Percentiles rank a stretch among this genome's conserved stretches.
phyloP scores from a whole-genome alignment of 2,888 invertebrate species.

The Agrotis clavis region DNA sequence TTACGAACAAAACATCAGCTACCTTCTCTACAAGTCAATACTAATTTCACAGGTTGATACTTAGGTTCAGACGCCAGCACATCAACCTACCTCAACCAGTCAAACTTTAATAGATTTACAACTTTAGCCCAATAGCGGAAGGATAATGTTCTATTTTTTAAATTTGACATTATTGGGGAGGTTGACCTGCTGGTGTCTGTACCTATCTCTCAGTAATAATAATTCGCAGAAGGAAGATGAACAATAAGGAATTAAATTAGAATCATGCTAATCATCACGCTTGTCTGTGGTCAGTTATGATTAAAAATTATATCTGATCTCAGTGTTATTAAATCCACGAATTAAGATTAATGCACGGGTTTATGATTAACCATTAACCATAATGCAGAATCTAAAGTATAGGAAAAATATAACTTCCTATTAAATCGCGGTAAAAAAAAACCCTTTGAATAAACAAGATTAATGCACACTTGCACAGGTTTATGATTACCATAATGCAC shows the following conservation, averaged over 20 bases:
- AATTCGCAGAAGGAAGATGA: slow-evolving; percentile 38
- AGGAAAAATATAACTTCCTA: background rate
- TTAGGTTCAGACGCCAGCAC: no score
- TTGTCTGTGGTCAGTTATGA: slow-evolving; percentile 44
- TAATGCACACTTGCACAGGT: no score
- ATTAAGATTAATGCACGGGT: slow-evolving; percentile 16
- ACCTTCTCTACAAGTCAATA: no score
- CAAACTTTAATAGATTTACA: no score
- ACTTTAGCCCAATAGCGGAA: no score
- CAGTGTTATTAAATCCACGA: slow-evolving; percentile 39
- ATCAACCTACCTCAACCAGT: no score
- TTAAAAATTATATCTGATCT: slow-evolving; percentile 25
- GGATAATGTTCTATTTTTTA: no score
- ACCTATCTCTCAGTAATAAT: slow-evolving; percentile 9
- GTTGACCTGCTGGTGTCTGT: no score
- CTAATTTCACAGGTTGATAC: no score
- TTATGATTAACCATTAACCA: background rate
- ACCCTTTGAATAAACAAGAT: background rate
- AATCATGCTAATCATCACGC: slow-evolving; percentile 40
- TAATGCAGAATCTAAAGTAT: background rate
- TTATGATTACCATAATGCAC: no score
- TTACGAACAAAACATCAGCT: no score
- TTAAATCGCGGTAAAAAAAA: slow-evolving; percentile 3
- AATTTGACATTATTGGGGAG: no score
- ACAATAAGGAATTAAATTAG: slow-evolving; percentile 15